Percentiles rank a stretch among this genome's conserved stretches.
These are phyloP conservation scores for Antennarius maculatus DNA, from an alignment of 2,797 vertebrate species.

Conservation along the genomic window DNA sequence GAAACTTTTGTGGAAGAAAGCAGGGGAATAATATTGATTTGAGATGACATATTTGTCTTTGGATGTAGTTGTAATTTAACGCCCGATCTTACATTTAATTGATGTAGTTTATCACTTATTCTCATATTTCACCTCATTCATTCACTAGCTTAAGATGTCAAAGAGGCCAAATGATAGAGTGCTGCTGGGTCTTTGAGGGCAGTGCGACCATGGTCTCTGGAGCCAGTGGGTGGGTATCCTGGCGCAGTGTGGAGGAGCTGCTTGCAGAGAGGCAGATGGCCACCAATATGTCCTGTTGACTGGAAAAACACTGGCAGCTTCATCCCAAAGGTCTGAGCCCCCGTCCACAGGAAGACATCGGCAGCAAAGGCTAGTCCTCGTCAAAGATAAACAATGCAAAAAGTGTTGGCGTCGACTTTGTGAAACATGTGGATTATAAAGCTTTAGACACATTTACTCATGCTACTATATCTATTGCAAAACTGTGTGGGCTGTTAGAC, in stretches of 20 bases:
- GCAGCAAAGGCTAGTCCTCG: slow-evolving; percentile 2
- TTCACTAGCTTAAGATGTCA: slow-evolving; percentile 23
- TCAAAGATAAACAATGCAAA: not conserved
- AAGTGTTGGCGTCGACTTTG: slow-evolving; percentile 13
- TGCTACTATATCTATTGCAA: slow-evolving; percentile 18
- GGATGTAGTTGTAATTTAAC: not conserved
- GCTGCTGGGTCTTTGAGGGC: slow-evolving; percentile 44
- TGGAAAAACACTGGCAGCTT: slow-evolving; percentile 60
- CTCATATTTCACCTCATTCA: not conserved
- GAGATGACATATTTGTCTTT: not conserved
- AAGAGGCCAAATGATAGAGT: slow-evolving; percentile 25
- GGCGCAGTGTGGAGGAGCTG: slow-evolving; percentile 40
- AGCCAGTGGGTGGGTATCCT: slow-evolving; percentile 54
- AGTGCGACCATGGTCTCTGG: slow-evolving; percentile 42
- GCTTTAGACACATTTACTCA: slow-evolving; percentile 23
- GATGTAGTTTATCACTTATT: no score
- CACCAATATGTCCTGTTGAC: slow-evolving; percentile 65
- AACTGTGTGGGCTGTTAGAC: slow-evolving; percentile 56
- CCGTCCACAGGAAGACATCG: slow-evolving; percentile 55
- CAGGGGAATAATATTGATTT: slow-evolving; percentile 1
- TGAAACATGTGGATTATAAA: slow-evolving; percentile 6
- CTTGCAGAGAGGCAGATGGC: slow-evolving; percentile 70
- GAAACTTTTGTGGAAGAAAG: slow-evolving; percentile 10
- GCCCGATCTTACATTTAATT: not conserved
- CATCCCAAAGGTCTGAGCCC: slow-evolving; percentile 50